Evolutionary conservation across 2,113 vertebrate genomes (phyloP).

Genomic region (Lophius piscatorius): DNA sequence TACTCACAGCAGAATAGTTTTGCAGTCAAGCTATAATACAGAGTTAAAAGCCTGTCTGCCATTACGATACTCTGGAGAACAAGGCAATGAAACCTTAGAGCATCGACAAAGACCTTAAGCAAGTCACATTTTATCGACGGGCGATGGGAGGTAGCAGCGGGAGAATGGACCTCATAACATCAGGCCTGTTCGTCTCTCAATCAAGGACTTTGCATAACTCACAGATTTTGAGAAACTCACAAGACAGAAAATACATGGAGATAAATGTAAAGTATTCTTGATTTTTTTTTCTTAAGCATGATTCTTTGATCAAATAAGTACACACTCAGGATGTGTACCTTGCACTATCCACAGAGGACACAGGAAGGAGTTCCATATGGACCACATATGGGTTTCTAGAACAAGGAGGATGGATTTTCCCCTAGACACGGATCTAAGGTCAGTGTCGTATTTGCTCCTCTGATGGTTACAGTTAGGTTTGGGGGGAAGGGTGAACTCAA

Average conservation of each 20-base stretch:
- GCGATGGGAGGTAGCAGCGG: slow-evolving; percentile 16
- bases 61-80: slow-evolving; percentile 43
- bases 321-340: slow-evolving; percentile 41
- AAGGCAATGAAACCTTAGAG: slow-evolving; percentile 42
- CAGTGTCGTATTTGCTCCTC: slow-evolving; percentile 64
- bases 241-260: background rate
- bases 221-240: too few species aligned
- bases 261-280: background rate
- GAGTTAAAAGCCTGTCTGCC: slow-evolving; percentile 32
- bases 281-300: background rate
- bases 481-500: slow-evolving; percentile 40
- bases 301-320: slow-evolving; percentile 38
- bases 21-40: slow-evolving; percentile 18
- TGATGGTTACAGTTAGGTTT: slow-evolving; percentile 70
- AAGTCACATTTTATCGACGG: slow-evolving; percentile 30
- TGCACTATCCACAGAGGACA: slow-evolving; percentile 51
- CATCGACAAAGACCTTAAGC: slow-evolving; percentile 14
- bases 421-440: slow-evolving; percentile 71
- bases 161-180: slow-evolving; percentile 14
- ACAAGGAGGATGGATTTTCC: slow-evolving; percentile 60
- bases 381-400: slow-evolving; percentile 68
- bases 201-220: background rate
- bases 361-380: slow-evolving; percentile 73
- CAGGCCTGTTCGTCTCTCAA: slow-evolving; percentile 11
- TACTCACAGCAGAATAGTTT: slow-evolving; percentile 30